Base-by-base conservation (phyloP, 2,888 invertebrate genomes). In the Tribolium freemani region DNA sequence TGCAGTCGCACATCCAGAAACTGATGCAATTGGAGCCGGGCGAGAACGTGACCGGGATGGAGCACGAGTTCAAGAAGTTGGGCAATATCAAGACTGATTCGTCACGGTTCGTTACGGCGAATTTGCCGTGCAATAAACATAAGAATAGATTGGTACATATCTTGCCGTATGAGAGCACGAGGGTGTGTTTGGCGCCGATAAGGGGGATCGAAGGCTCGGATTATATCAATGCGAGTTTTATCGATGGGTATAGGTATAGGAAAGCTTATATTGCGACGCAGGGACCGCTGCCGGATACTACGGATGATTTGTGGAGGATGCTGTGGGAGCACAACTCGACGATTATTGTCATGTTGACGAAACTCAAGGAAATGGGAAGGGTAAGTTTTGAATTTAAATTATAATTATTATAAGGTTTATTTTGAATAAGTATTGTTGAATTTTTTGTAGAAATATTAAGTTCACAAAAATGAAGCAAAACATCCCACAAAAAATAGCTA, bases 311-410 rank as follows among this genome's bases (percentile, higher is more conserved):
- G 86, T 99, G 99, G 99, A 90, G 99, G 73, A 99, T 99, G 98
- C 90, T 99, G 50, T 99, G 99, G 99, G 99, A 99, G 85, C 98
- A 99, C 86, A 99, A 99, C 86, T 98, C 98, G 1, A 98, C 98
- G 46, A 99, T 99, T 84, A 95, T 99, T 76, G 99, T 99, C 26
- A 99, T 99, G 98, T 88, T 99, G 79, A 99, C 98, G 10, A 98
- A 98, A 86, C 90, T 98, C 72, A 95, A 98, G 85, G 98, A 99
- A 88, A 97, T 98, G 96, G 98, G 98, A 83, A 90, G 98, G 86
- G 96, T 96, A 88, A 90, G 94, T 88, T n/a, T 11, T 30, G 0
- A 38, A 16, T 69, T 31, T 1, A 16, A 16, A 16, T 16, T 1
- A 16, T 16, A 16, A 16, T 16, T 1, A 16, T 16, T 1, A 16